These are phyloP conservation scores for Calosoma granatense DNA, from an alignment of 1,140 invertebrate genomes.

Conservation along the genomic window DNA sequence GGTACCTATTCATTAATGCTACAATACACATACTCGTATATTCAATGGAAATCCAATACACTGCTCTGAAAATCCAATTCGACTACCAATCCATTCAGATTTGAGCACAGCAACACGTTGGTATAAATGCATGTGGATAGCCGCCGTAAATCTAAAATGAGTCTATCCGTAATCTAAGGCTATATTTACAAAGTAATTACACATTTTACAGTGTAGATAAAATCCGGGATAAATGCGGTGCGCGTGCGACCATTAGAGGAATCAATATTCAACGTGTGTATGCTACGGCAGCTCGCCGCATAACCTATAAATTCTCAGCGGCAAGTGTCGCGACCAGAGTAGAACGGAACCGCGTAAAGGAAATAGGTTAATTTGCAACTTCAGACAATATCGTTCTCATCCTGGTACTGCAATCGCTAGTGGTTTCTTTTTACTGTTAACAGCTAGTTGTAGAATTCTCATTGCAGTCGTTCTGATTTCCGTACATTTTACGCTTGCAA, in stretches of 20 bases:
- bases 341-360: background rate
- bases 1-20: no score
- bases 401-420: background rate
- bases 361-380: conserved; percentile 9
- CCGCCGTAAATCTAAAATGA: background rate
- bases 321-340: background rate
- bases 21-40: no score
- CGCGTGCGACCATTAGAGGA: background rate
- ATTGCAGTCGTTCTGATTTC: background rate
- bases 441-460: background rate
- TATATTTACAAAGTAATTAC: background rate
- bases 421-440: conserved; percentile 2
- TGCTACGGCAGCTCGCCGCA: background rate
- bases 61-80: no score
- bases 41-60: no score
- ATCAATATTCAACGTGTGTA: background rate
- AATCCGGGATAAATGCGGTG: background rate
- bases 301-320: background rate
- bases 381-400: background rate
- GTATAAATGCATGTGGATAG: no score
- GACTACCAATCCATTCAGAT: no score
- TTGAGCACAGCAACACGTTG: no score
- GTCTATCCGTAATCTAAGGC: background rate
- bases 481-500: background rate
- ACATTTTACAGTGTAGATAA: background rate